These are phyloP conservation scores for Parascotia fuliginaria DNA, from an alignment of 2,888 invertebrate species.

Conservation along the genomic window DNA sequence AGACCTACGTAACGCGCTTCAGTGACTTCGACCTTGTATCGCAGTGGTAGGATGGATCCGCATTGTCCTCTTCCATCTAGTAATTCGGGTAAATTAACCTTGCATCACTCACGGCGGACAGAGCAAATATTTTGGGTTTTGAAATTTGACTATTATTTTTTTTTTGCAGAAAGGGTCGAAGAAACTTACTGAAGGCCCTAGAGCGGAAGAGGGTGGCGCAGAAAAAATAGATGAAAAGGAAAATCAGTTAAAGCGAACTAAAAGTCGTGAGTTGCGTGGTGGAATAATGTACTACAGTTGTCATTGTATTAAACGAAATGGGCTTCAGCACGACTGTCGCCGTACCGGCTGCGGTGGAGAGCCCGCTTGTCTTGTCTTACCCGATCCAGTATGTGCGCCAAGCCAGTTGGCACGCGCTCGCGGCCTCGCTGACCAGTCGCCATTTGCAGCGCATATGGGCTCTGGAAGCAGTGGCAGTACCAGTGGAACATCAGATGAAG, in stretches of 20 bases:
- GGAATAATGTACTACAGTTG: conserved; percentile 85
- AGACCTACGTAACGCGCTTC: conserved; percentile 81
- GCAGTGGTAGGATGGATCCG: conserved; percentile 67
- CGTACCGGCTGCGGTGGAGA: conserved; percentile 83
- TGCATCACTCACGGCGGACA: conserved; percentile 68
- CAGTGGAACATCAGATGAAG: conserved; percentile 43
- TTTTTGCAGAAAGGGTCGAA: conserved; percentile 63
- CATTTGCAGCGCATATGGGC: conserved; percentile 63
- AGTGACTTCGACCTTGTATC: conserved; percentile 80
- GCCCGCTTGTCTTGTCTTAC: conserved; percentile 80
- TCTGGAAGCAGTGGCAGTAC: conserved; percentile 53
- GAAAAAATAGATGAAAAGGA: conserved; percentile 76
- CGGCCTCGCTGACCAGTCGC: conserved; percentile 71
- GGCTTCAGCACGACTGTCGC: conserved; percentile 86
- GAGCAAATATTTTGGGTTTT: conserved; percentile 23
- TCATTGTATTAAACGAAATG: conserved; percentile 86
- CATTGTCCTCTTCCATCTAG: conserved; percentile 48
- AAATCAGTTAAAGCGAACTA: conserved; percentile 76
- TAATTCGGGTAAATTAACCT: conserved; percentile 64
- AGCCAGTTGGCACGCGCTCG: conserved; percentile 79
- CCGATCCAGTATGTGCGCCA: conserved; percentile 84
- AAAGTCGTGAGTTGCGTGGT: conserved; percentile 83
- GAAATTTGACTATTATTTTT: conserved; percentile 17
- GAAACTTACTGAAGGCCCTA: conserved; percentile 51
- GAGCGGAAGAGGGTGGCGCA: conserved; percentile 64